Base-by-base conservation (phyloP, 2,797 vertebrate genomes). In the Paguma larvata region DNA sequence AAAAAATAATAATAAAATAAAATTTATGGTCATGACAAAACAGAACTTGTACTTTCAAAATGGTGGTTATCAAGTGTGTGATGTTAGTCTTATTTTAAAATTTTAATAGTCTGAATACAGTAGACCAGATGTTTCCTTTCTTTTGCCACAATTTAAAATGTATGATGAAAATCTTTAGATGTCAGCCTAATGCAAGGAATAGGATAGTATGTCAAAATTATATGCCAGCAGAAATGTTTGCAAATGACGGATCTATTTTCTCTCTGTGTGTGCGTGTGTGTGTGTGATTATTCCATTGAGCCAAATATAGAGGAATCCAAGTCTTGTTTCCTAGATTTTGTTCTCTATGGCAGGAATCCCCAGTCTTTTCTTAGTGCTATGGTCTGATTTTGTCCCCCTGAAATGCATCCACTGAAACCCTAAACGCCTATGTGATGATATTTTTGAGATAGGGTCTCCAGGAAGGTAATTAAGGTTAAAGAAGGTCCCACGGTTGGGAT, bases 121-220 rank as follows among this genome's bases (percentile, higher is more conserved):
- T 12, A 34, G 27, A 82, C 53, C 8, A 23, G 34, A 85, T 9
- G 63, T 90, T 90, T 87, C 21, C 87, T 65, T 41, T 86, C 72
- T 68, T 79, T 79, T 85, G 41, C 41, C 80, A 63, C n/a, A 86
- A 59, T 56, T 92, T 90, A 82, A 92, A 95, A 62, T 30, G 77
- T 83, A 70, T 3, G 41, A 86, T 82, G 56, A 78, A 79, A 73
- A 62, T 4, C 90, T 95, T 68, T 59, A 87, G 46, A 38, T 53
- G 1, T 67, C 46, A 79, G 15, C 82, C 82, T 89, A 23, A 30
- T 41, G 1, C 13, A 92, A 65, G 25, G 44, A 38, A 41, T 88
- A 65, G 25, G 30, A 68, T 6, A 86, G 16, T 68, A 56, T 46
- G 23, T 59, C 59, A 77, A 86, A 78, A 67, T 88, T 73, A n/a